These are phyloP conservation scores for Trissolcus basalis DNA, from an alignment of 1,140 invertebrate species.

Conservation along the genomic window DNA sequence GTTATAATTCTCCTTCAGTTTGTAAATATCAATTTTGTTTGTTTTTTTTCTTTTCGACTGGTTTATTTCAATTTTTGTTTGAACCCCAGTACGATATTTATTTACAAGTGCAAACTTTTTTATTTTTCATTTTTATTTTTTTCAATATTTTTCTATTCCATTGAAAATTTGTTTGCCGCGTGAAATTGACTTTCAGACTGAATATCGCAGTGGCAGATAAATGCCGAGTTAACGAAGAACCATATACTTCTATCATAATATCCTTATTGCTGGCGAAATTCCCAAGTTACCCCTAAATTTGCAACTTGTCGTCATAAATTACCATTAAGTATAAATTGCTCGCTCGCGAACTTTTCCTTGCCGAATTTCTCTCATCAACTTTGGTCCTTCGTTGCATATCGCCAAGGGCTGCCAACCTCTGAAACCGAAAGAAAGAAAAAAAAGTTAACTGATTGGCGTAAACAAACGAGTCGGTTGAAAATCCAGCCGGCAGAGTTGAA, in stretches of 20 bases:
- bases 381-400: background rate
- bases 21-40: too few relatives aligned
- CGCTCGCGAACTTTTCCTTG: constrained; percentile 1
- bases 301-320: constrained; percentile 24
- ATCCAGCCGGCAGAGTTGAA: too few relatives aligned
- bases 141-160: too few relatives aligned
- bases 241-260: background rate
- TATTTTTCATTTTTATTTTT: too few relatives aligned
- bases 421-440: too few relatives aligned
- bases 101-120: too few relatives aligned
- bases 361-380: background rate
- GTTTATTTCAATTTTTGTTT: too few relatives aligned
- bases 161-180: background rate
- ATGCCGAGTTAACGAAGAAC: background rate
- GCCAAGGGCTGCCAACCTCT: background rate
- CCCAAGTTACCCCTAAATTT: constrained; percentile 26
- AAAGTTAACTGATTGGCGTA: too few relatives aligned
- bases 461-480: too few relatives aligned
- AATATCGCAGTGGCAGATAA: background rate
- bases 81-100: too few relatives aligned
- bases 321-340: constrained; percentile 29
- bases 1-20: too few relatives aligned
- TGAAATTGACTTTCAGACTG: background rate
- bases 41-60: too few relatives aligned
- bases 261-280: constrained; percentile 11